Evolutionary conservation across 1,140 invertebrate species (phyloP).

Genomic region (Drosophila neocordata): DNA sequence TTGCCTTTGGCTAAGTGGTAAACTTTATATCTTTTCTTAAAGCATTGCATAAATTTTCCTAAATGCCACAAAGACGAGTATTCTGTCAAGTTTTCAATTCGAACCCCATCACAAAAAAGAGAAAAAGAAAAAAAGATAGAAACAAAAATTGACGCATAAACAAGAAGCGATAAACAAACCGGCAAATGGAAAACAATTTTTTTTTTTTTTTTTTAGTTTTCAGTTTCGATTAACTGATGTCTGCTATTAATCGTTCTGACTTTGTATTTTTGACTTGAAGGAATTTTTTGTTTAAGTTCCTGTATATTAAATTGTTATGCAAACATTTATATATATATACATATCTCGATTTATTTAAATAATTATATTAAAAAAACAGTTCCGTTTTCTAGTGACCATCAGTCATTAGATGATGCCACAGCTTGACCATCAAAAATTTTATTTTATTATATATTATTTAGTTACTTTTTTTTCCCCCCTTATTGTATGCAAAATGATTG

Average conservation of each 20-base stretch:
- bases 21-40: slow-evolving; percentile 26
- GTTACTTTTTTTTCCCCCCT: slow-evolving; percentile 37
- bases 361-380: slow-evolving; percentile 1
- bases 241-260: slow-evolving; percentile 54
- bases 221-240: slow-evolving; percentile 32
- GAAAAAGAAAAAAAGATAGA: too few species aligned
- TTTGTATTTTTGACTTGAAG: slow-evolving; percentile 60
- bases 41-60: slow-evolving; percentile 14
- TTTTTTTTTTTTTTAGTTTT: not conserved
- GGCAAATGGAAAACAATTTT: slow-evolving; percentile 5
- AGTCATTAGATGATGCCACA: not conserved
- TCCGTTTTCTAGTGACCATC: slow-evolving; percentile 11
- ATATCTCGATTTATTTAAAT: slow-evolving; percentile 53
- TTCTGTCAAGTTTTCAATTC: slow-evolving; percentile 25
- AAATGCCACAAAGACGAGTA: slow-evolving; percentile 29
- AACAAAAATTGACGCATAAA: slow-evolving; percentile 23
- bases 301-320: slow-evolving; percentile 30
- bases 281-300: slow-evolving; percentile 56
- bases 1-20: slow-evolving; percentile 38
- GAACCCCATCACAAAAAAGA: slow-evolving; percentile 15
- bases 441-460: slow-evolving; percentile 28
- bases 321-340: not conserved
- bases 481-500: slow-evolving; percentile 77
- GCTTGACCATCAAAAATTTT: slow-evolving; percentile 40
- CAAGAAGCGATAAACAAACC: slow-evolving; percentile 16